A percentile compares a stretch with the other conserved stretches of the same genome.
Evolutionary conservation across 2,797 vertebrate species (phyloP).

Genomic region (Loris lydekkerianus): DNA sequence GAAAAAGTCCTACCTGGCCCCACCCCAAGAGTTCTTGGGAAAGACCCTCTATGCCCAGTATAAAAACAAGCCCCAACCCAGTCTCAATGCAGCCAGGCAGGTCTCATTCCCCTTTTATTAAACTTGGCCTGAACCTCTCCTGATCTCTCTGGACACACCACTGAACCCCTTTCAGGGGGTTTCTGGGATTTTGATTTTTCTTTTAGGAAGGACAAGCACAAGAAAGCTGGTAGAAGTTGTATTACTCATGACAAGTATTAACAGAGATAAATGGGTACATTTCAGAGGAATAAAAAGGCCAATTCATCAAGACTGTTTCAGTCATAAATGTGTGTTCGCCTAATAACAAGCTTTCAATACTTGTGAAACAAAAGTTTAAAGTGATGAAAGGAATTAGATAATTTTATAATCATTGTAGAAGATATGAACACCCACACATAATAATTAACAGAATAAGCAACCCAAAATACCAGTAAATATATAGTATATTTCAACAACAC

Average conservation of each 20-base stretch:
- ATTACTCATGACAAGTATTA: neutral
- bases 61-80: no score
- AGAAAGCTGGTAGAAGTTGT: neutral
- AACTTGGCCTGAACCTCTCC: no score
- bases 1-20: no score
- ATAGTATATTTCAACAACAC: neutral
- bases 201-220: neutral
- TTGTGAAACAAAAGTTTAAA: neutral
- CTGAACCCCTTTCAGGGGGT: no score
- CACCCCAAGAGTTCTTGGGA: no score
- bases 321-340: neutral
- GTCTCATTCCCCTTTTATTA: no score
- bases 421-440: neutral
- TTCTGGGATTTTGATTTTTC: no score
- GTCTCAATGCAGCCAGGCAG: no score
- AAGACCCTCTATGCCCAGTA: no score
- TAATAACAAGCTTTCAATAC: neutral
- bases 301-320: neutral
- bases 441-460: neutral
- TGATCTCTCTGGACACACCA: no score
- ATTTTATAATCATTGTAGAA: constrained; percentile 28
- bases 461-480: neutral
- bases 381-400: neutral
- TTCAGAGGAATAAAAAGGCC: neutral
- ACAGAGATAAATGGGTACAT: neutral